Base-by-base conservation (phyloP, 2,113 vertebrate species). In the Hippolais icterina region DNA sequence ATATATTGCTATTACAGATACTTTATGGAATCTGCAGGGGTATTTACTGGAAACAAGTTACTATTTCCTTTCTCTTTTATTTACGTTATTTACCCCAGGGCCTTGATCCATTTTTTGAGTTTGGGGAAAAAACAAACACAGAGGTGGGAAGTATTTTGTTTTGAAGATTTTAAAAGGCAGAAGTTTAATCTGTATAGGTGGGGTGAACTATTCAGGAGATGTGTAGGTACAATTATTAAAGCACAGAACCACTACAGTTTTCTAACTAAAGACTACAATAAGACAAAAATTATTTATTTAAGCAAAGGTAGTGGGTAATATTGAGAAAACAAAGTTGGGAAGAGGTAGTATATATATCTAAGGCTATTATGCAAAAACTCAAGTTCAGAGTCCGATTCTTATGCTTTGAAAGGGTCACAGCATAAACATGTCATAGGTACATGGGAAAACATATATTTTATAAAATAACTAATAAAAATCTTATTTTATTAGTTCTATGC, bases 1-100 rank as follows among this genome's bases (percentile, higher is more conserved):
- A 56, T 11, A 35, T 24, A n/a, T 7, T 35, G 4, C 0, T 0
- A 13, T 56, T 77, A 37, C 0, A 1, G 7, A 5, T 41, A 8
- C 12, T 76, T 87, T 47, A 10, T 0, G 4, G 41, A 72, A 76
- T 56, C 19, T 77, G 11, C 14, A 56, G 41, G 11, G 3, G 0
- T 75, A 33, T 12, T 7, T 52, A n/a, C 21, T 12, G 3, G 16
- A 80, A 90, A 76, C 2, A 78, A 65, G 22, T 42, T 64, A 41
- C 5, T 19, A 41, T 31, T 35, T 69, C 5, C 1, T 79, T 91
- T 78, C 24, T 68, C 24, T 91, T 87, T 90, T 29, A 61, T 90
- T 82, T 60, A 39, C 0, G 0, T 14, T 63, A 10, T 70, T 68
- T 87, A 41, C 6, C 21, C 18, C 9, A 5, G 68, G n/a, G 12